Evolutionary conservation across 2,888 invertebrate genomes (phyloP).

Genomic region (Megamerina dolium): DNA sequence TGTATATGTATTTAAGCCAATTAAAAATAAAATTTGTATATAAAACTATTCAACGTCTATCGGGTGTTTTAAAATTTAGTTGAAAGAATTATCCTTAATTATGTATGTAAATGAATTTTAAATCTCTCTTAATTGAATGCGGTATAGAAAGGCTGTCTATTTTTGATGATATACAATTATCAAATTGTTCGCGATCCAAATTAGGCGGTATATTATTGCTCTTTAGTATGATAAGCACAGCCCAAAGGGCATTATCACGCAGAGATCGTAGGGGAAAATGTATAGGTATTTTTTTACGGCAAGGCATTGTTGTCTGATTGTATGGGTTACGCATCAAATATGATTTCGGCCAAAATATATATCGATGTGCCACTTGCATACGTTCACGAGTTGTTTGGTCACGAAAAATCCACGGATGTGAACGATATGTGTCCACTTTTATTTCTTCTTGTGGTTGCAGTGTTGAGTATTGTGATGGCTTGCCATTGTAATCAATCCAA

Average conservation of each 20-base stretch:
- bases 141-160: slow-evolving; percentile 27
- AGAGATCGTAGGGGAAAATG: slow-evolving; percentile 42
- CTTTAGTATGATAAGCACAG: slow-evolving; percentile 12
- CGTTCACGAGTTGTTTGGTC: slow-evolving; percentile 64
- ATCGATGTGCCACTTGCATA: slow-evolving; percentile 53
- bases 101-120: too few species aligned
- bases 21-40: background rate
- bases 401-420: slow-evolving; percentile 80
- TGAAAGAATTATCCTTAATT: too few species aligned
- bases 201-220: background rate
- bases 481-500: slow-evolving; percentile 74
- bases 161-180: too few species aligned
- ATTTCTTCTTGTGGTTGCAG: slow-evolving; percentile 51
- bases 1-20: background rate
- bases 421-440: slow-evolving; percentile 65
- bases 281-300: slow-evolving; percentile 30
- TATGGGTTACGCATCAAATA: slow-evolving; percentile 32
- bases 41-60: too few species aligned
- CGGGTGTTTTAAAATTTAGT: too few species aligned
- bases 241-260: slow-evolving; percentile 38
- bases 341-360: slow-evolving; percentile 50
- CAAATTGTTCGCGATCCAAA: too few species aligned
- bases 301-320: slow-evolving; percentile 26
- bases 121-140: slow-evolving; percentile 30
- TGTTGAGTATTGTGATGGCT: slow-evolving; percentile 56